These are phyloP conservation scores for Listronotus bonariensis DNA, from an alignment of 1,140 invertebrate genomes.

Conservation along the genomic window DNA sequence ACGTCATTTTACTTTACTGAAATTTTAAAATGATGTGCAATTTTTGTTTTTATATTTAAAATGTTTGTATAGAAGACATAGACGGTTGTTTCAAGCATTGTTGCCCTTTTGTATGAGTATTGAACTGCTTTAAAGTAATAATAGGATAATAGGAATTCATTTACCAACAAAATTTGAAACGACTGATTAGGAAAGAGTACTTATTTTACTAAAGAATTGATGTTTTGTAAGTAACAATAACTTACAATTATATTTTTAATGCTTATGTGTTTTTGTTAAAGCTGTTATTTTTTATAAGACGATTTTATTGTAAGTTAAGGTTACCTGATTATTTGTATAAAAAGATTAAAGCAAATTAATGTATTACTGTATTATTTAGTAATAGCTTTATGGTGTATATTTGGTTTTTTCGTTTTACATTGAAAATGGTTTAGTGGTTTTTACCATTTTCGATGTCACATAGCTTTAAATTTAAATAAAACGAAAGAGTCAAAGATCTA, in stretches of 20 bases:
- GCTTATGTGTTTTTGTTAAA: conserved; percentile 46
- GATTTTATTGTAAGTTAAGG: conserved; percentile 49
- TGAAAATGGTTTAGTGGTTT: conserved; percentile 47
- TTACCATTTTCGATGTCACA: conserved; percentile 30
- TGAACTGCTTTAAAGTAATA: conserved; percentile 32
- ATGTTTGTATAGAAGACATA: conserved; percentile 33
- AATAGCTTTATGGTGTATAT: conserved; percentile 40
- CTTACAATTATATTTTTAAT: conserved; percentile 42
- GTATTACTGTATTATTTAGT: conserved; percentile 39
- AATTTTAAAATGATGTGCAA: conserved; percentile 24
- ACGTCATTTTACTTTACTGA: no score
- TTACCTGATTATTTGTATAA: conserved; percentile 50
- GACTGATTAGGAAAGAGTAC: conserved; percentile 29
- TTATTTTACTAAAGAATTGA: conserved; percentile 41
- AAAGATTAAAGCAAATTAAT: conserved; percentile 38
- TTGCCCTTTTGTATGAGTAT: conserved; percentile 23
- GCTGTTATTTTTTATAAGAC: conserved; percentile 50
- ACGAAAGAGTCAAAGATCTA: conserved; percentile 5
- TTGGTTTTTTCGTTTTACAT: conserved; percentile 7
- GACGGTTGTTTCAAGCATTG: conserved; percentile 11
- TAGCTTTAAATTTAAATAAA: conserved; percentile 12
- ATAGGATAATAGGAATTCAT: conserved; percentile 18
- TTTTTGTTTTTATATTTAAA: conserved; percentile 21
- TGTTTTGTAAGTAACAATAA: conserved; percentile 36
- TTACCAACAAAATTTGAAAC: conserved; percentile 5